phyloP scores from a whole-genome alignment of 1,140 invertebrate genomes.

The Cephus cinctus region DNA sequence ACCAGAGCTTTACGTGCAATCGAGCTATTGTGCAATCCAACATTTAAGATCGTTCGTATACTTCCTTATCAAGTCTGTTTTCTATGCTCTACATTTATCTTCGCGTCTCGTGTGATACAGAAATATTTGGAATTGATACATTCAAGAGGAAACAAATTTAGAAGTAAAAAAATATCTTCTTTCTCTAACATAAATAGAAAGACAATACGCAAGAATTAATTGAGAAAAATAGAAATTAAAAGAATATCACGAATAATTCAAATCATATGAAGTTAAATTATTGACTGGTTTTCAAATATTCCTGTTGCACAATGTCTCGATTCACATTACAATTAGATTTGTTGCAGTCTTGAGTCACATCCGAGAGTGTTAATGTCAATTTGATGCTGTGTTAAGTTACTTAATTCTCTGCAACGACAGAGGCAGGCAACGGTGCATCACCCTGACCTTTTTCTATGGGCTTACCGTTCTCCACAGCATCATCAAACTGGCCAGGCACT shows the following conservation, averaged over 20 bases:
- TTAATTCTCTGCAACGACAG: slow-evolving; percentile 31
- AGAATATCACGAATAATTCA: no score
- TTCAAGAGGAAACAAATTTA: background rate
- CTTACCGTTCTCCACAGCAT: slow-evolving; percentile 36
- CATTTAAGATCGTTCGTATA: no score
- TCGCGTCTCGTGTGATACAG: no score
- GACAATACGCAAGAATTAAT: background rate
- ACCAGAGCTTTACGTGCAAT: slow-evolving; percentile 37
- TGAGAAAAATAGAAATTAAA: background rate
- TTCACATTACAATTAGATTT: slow-evolving; percentile 37
- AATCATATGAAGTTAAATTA: no score
- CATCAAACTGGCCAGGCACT: slow-evolving; percentile 38
- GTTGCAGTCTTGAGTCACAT: slow-evolving; percentile 49
- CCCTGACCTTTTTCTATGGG: slow-evolving; percentile 39
- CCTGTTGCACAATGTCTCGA: slow-evolving; percentile 29
- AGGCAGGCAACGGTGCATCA: slow-evolving; percentile 30
- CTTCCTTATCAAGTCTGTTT: no score
- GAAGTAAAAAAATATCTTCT: no score
- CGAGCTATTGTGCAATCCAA: slow-evolving; percentile 28
- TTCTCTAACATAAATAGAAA: background rate
- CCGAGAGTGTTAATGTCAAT: slow-evolving; percentile 32
- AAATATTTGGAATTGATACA: no score
- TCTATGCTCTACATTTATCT: no score
- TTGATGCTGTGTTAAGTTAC: slow-evolving; percentile 12
- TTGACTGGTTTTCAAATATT: slow-evolving; percentile 18